phyloP scores from a whole-genome alignment of 1,140 invertebrate genomes.

The Theocolax elegans region DNA sequence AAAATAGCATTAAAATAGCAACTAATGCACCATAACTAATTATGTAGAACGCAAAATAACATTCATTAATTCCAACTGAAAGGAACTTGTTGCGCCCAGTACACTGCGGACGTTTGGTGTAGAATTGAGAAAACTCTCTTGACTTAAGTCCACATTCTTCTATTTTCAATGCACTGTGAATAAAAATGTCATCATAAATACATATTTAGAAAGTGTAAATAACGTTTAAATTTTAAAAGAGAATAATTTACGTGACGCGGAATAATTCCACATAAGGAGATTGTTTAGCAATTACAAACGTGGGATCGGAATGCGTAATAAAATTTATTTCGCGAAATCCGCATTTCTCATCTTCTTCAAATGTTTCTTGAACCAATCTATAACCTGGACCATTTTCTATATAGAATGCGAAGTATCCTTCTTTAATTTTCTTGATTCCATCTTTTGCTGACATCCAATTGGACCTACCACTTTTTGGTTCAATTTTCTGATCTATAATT shows the following conservation, averaged over 20 bases:
- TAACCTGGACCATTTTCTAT: slow-evolving; percentile 72
- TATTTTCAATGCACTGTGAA: slow-evolving; percentile 70
- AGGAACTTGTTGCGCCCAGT: slow-evolving; percentile 67
- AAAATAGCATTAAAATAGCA: slow-evolving; percentile 42
- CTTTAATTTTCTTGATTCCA: slow-evolving; percentile 68
- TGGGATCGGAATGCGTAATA: slow-evolving; percentile 70
- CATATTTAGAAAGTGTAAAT: too few relatives aligned
- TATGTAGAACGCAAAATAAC: slow-evolving; percentile 62
- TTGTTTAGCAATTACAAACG: slow-evolving; percentile 70
- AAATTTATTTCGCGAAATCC: slow-evolving; percentile 72
- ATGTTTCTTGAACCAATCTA: slow-evolving; percentile 72
- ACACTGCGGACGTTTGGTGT: slow-evolving; percentile 72
- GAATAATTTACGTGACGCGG: slow-evolving; percentile 73
- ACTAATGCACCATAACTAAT: slow-evolving; percentile 48
- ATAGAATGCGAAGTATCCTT: slow-evolving; percentile 73
- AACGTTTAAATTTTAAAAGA: too few relatives aligned
- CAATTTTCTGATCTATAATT: slow-evolving; percentile 72
- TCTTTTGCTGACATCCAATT: slow-evolving; percentile 70
- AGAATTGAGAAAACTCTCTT: slow-evolving; percentile 69
- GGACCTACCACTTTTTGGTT: slow-evolving; percentile 65
- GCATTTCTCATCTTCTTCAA: slow-evolving; percentile 73
- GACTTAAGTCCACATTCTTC: slow-evolving; percentile 72
- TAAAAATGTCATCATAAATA: neutral
- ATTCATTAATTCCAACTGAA: slow-evolving; percentile 71
- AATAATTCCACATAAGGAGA: slow-evolving; percentile 71